Base-by-base conservation (phyloP, 2,888 invertebrate species). In the Acrobasis suavella region DNA sequence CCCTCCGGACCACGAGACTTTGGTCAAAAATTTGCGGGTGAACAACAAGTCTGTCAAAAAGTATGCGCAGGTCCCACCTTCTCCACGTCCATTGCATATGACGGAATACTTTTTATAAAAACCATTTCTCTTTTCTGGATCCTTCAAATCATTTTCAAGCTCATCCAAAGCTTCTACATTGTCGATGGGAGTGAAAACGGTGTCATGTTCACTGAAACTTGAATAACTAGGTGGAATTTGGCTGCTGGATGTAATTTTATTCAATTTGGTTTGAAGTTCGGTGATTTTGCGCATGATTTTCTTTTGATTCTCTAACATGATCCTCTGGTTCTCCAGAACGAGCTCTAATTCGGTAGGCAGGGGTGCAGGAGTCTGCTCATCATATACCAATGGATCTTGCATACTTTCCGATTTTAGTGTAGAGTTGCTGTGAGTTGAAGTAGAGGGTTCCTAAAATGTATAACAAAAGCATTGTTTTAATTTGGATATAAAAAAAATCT, bases 1-100 rank as follows among this genome's bases (percentile, higher is more conserved):
- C 0, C 60, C 14, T 0, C 22, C 50, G 5, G 46, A 46, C 46
- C 46, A 46, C 10, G 46, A 46, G 46, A 46, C 46, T 46, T 46
- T 46, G 2, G 39, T n/a, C 39, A 56, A 56, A 39, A 39, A 56
- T 16, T 56, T 56, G 7, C 56, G 46, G 10, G 46, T 46, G 5
- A 46, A 46, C 46, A 46, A 46, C 46, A 46, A 6, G 46, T 46
- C 46, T 14, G 46, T n/a, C n/a, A 46, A 2, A 46, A 46, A 46
- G 46, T 46, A 46, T 46, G 46, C 46, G 10, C 46, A 46, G 2
- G 46, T 46, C 1, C 14, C 46, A n/a, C 46, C 46, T n/a, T 46
- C 46, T 46, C 46, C 46, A 1, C n/a, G 46, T 14, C 46, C 46
- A 5, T 46, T 12, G 46, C 46, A 46, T 46, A 46, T 46, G 7